Conservation (phyloP, 2,888 invertebrate species). For the Caenorhabditis sp. region DNA sequence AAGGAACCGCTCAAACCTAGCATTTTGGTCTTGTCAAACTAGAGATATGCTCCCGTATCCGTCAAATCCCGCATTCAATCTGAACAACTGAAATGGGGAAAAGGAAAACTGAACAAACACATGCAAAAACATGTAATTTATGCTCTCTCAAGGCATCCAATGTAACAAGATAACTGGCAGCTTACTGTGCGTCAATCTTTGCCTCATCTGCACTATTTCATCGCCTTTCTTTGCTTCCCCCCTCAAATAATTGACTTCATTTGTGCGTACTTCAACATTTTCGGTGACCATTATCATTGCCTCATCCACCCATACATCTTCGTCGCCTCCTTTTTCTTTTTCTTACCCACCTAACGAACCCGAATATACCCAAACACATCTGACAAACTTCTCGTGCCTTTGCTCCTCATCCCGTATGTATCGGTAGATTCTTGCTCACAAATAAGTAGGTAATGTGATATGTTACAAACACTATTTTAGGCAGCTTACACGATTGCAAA, state of each 20-base stretch:
- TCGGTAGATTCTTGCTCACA: conserved; percentile 13
- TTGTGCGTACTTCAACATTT: conserved; percentile 49
- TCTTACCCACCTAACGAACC: conserved; percentile 10
- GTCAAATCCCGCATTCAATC: conserved; percentile 7
- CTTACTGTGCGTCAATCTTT: conserved; percentile 14
- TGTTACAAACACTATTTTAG: conserved; percentile 37
- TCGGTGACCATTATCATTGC: conserved; percentile 2
- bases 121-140: conserved; percentile 37
- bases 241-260: conserved; percentile 54
- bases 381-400: background rate
- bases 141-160: background rate
- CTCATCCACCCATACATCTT: conserved; percentile 32
- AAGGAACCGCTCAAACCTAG: conserved; percentile 8
- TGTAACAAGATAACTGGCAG: conserved; percentile 8
- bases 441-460: conserved; percentile 44
- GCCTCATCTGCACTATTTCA: conserved; percentile 1
- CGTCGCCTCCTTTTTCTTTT: conserved; percentile 7
- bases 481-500: conserved; percentile 1
- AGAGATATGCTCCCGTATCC: background rate
- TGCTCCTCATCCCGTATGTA: conserved; percentile 2
- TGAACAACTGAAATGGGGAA: background rate
- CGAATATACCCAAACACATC: conserved; percentile 8
- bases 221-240: conserved; percentile 5
- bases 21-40: too few species aligned
- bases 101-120: conserved; percentile 15